Evolutionary conservation across 2,113 vertebrate genomes (phyloP), one percentile per base, ranked within the genome.

Genomic region (Podiceps cristatus): DNA sequence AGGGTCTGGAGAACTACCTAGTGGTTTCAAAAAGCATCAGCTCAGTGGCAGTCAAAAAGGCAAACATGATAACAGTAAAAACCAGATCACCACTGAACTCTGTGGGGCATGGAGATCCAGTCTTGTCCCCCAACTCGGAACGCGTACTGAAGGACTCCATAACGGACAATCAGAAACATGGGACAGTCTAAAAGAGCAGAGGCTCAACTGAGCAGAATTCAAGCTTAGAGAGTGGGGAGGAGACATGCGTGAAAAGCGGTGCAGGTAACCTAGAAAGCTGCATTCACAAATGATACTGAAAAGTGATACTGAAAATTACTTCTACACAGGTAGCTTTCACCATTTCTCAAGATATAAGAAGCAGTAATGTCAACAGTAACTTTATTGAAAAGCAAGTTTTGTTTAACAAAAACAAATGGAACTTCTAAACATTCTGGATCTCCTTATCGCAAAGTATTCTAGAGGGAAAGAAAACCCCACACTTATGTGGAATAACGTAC

Each of bases 61-160:
- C 31, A 71, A 88, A 44, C 16, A 6, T 0, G 25, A 1, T 24
- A 73, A 12, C 9, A 81, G 31, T 16, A 50, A 44, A 18, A 80
- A 5, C 37, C 2, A 2, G 6, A 33, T 6, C 55, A 17, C 7
- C 18, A 37, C 0, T 6, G 52, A 86, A 18, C 10, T 55, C n/a
- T 5, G 19, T 0, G 15, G 5, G 9, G 29, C 18, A 7, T 0
- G 8, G 58, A 60, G 23, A 73, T 10, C 6, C 40, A 72, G 45
- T 27, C 56, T 8, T 4, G 62, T 10, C 6, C 10, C 13, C 18
- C 25, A 14, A 0, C 25, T 62, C 45, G 2, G 0, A 67, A 18
- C 0, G 0, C 0, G 0, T 17, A 6, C 8, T 16, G 37, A 66
- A 5, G 52, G 6, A 11, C 31, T 62, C 45, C 37, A 4, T 3